phyloP scores from a whole-genome alignment of 2,888 invertebrate species.

The Pseudococcus viburni region DNA sequence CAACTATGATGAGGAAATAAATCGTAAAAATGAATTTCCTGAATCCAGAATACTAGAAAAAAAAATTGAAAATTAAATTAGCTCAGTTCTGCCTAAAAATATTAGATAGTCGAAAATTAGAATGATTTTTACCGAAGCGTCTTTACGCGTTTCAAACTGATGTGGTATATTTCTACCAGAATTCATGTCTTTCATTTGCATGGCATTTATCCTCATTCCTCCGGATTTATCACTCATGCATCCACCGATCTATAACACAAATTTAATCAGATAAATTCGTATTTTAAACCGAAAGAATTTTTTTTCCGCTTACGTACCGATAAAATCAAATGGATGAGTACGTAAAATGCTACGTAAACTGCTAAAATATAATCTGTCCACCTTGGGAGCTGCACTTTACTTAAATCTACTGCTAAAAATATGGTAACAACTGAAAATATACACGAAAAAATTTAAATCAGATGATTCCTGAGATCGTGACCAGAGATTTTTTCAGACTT shows the following conservation, averaged over 20 bases:
- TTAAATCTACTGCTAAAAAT: slow-evolving; percentile 90
- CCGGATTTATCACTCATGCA: slow-evolving; percentile 83
- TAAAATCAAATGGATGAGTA: slow-evolving; percentile 86
- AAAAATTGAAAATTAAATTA: slow-evolving; percentile 70
- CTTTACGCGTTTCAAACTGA: slow-evolving; percentile 81
- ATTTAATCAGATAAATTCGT: not conserved
- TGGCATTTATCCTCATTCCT: slow-evolving; percentile 82
- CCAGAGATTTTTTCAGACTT: too few relatives aligned
- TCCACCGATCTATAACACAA: slow-evolving; percentile 80
- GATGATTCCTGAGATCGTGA: too few relatives aligned
- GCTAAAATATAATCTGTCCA: slow-evolving; percentile 92
- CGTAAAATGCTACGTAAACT: slow-evolving; percentile 91
- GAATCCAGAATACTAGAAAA: slow-evolving; percentile 82
- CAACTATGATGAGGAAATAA: slow-evolving; percentile 81
- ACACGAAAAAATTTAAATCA: too few relatives aligned
- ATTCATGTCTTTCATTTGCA: slow-evolving; percentile 88
- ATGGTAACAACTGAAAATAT: slow-evolving; percentile 85
- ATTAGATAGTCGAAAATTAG: not conserved
- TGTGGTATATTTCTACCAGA: slow-evolving; percentile 75
- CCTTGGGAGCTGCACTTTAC: slow-evolving; percentile 87
- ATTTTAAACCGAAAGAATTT: not conserved
- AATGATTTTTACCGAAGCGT: slow-evolving; percentile 79
- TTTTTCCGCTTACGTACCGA: slow-evolving; percentile 76
- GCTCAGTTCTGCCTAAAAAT: too few relatives aligned
- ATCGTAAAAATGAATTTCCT: slow-evolving; percentile 84